Base-by-base conservation (phyloP, 2,888 invertebrate genomes). In the Salticus scenicus region DNA sequence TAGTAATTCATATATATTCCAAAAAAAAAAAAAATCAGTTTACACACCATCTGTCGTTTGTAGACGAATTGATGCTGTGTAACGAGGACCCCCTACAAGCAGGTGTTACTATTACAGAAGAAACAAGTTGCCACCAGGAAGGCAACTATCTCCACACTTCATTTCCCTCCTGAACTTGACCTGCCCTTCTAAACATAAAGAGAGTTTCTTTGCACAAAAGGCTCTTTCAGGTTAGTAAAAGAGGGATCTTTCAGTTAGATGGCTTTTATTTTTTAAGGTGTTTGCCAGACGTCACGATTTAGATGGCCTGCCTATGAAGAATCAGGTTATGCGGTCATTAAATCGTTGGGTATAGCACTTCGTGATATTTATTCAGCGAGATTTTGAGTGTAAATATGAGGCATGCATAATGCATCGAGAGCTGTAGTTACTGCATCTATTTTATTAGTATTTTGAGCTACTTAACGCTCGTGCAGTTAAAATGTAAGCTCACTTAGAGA, bases 181-280 rank as follows among this genome's bases (percentile, higher is more conserved):
- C 47, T 47, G 47, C n/a, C 47, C 47, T 47, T 47, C 47, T 12
- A 47, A 47, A 47, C 47, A 47, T 47, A 47, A 47, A 47, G 47
- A n/a, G n/a, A n/a, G n/a, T n/a, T n/a, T n/a, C n/a, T n/a, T n/a
- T n/a, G n/a, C n/a, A n/a, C n/a, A n/a, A n/a, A n/a, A n/a, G 47
- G 14, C 47, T 17, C 47, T 47, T 47, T 12, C 47, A 47, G 7
- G 47, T 2, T 2, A 17, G 47, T 2, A 47, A 47, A 47, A 47
- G 47, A n/a, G 17, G 47, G 12, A 12, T 47, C 47, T 47, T 47
- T 47, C 47, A 47, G 47, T 14, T 47, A n/a, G 47, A 47, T 47
- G 8, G 2, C 10, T 47, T 47, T n/a, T 12, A 47, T 47, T 47
- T n/a, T 47, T 47, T 47, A 47, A 17, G 47, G 10, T 47, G 47